Percentiles rank a stretch among this genome's conserved stretches.
phyloP scores from a whole-genome alignment of 2,113 vertebrate genomes.

The Zosterops lateralis region DNA sequence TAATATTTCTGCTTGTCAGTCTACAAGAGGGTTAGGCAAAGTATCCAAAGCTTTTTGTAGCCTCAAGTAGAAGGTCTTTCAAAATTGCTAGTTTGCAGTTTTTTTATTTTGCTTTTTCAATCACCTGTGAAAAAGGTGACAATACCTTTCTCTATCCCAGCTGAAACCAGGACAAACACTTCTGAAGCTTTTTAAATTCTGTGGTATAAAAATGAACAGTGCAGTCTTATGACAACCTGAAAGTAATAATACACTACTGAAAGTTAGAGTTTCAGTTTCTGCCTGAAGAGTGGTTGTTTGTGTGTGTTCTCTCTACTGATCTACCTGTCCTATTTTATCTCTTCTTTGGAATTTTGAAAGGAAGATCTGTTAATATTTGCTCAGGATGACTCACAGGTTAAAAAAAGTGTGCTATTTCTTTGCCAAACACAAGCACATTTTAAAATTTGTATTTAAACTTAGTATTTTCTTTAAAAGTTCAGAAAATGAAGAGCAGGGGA shows the following conservation, averaged over 20 bases:
- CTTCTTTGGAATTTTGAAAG: not conserved
- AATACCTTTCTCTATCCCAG: not conserved
- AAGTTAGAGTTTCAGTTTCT: not conserved
- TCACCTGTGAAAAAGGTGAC: not conserved
- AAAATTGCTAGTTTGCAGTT: not conserved
- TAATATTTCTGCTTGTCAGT: not conserved
- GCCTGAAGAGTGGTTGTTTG: not conserved
- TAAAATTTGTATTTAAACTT: not conserved
- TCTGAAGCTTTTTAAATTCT: not conserved
- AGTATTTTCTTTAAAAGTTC: not conserved
- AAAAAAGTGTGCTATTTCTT: not conserved
- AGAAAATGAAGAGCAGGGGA: not conserved
- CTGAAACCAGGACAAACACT: not conserved
- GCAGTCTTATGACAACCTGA: not conserved
- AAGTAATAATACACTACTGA: not conserved
- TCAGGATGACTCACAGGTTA: not conserved
- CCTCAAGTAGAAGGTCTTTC: not conserved
- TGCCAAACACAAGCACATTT: not conserved
- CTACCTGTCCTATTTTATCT: not conserved
- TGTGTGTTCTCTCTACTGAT: not conserved
- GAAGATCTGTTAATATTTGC: not conserved
- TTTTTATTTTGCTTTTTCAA: not conserved
- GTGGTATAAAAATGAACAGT: not conserved
- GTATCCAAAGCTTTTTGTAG: not conserved
- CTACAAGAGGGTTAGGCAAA: not conserved